Evolutionary conservation across 1,140 invertebrate genomes (phyloP).

Genomic region (Apis cerana): DNA sequence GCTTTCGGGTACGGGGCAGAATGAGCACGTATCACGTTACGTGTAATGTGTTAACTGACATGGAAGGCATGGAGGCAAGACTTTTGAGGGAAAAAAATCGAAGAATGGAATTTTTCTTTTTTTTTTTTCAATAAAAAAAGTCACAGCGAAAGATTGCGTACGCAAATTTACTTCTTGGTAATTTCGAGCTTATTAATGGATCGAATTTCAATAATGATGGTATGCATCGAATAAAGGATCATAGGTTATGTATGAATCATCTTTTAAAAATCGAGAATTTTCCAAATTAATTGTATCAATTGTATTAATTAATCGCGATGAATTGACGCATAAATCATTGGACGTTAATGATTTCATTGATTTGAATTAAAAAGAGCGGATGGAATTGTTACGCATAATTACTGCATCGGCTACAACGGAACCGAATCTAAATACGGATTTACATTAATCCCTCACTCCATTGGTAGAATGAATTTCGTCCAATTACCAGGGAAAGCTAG

Average conservation of each 20-base stretch:
- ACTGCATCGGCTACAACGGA: not conserved
- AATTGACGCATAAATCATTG: not conserved
- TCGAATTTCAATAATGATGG: too few relatives aligned
- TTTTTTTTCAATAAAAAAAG: too few relatives aligned
- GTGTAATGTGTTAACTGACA: too few relatives aligned
- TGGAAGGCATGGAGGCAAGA: too few relatives aligned
- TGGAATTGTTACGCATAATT: not conserved
- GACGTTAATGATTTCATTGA: too few relatives aligned
- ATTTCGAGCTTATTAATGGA: too few relatives aligned
- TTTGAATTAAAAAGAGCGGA: not conserved
- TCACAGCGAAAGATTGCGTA: too few relatives aligned
- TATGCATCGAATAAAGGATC: too few relatives aligned
- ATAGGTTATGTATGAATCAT: not conserved
- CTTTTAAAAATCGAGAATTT: not conserved
- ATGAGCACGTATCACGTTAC: not conserved
- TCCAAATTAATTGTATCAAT: not conserved
- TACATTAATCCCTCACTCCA: too few relatives aligned
- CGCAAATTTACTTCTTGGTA: too few relatives aligned
- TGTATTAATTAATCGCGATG: not conserved
- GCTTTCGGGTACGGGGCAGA: not conserved
- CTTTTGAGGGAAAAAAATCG: too few relatives aligned
- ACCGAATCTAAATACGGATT: not conserved
- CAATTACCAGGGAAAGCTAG: constrained; percentile 5
- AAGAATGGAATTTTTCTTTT: too few relatives aligned
- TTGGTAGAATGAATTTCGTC: constrained; percentile 2